phyloP scores from a whole-genome alignment of 2,113 vertebrate genomes.

The Platycercus adscitus region DNA sequence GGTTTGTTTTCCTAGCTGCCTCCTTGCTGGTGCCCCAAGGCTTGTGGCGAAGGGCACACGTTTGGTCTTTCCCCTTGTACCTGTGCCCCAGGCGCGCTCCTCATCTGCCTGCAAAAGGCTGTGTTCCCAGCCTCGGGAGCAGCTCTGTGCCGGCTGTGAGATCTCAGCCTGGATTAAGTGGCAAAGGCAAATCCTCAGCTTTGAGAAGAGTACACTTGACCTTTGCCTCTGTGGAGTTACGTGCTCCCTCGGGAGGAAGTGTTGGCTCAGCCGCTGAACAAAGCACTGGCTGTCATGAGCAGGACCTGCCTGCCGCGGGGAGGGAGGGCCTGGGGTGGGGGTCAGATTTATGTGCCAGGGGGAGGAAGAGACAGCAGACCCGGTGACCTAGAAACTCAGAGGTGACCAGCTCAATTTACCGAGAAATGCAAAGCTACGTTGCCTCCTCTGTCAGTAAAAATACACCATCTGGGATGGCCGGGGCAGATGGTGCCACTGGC shows the following conservation, averaged over 20 bases:
- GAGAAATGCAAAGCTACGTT: neutral
- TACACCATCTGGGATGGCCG: neutral
- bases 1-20: neutral
- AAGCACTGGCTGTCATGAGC: slow-evolving; percentile 5
- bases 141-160: neutral
- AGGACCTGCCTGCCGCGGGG: neutral
- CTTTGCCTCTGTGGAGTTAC: neutral
- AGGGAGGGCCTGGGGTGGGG: neutral
- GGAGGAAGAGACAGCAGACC: neutral
- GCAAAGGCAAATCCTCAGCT: slow-evolving; percentile 6
- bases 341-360: neutral
- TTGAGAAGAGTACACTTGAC: slow-evolving; percentile 70
- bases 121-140: neutral
- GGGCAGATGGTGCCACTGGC: neutral
- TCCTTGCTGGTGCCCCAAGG: neutral
- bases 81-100: neutral
- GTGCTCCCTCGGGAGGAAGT: slow-evolving; percentile 46
- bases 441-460: neutral
- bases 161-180: slow-evolving; percentile 36
- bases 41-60: neutral
- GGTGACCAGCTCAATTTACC: slow-evolving; percentile 18
- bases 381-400: neutral
- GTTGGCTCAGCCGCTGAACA: slow-evolving; percentile 8
- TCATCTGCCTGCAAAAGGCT: neutral
- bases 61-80: neutral